Percentiles rank a stretch among this genome's conserved stretches.
Evolutionary conservation across 2,797 vertebrate genomes (phyloP).

Genomic region (Sebastiscus tertius): DNA sequence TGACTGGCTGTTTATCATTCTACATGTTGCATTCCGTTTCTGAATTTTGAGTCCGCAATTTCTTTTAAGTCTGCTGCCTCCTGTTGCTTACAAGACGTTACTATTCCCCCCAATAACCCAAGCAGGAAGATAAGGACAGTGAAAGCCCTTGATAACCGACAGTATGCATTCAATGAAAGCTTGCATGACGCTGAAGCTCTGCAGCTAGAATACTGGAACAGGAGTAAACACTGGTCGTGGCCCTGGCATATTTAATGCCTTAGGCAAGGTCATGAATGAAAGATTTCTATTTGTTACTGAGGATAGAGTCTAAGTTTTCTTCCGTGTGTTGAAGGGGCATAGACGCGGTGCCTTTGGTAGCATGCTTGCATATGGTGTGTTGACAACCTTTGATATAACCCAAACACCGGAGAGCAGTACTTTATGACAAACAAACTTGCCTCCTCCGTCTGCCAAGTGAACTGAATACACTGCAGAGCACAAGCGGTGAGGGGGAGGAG

Average conservation of each 20-base stretch:
- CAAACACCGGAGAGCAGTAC: background rate
- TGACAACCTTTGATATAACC: constrained; percentile 11
- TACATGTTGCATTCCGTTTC: background rate
- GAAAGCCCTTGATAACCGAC: constrained; percentile 5
- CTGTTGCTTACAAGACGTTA: constrained; percentile 1
- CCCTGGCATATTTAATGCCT: constrained; percentile 23
- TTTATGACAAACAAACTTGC: background rate
- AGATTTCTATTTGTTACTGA: constrained; percentile 19
- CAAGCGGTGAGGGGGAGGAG: background rate
- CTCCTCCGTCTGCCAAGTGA: background rate
- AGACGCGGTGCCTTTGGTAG: background rate
- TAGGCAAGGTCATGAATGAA: constrained; percentile 43
- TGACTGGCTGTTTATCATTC: background rate
- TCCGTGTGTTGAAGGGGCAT: constrained; percentile 18
- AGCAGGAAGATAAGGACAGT: background rate
- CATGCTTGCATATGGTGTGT: background rate
- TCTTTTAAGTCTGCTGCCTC: background rate
- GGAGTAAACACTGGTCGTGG: constrained; percentile 32
- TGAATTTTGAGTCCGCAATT: constrained; percentile 1
- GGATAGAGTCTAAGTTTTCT: constrained; percentile 1
- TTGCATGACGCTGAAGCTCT: background rate
- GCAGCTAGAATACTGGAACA: constrained; percentile 6
- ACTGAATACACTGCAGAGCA: background rate
- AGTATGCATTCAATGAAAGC: constrained; percentile 3
- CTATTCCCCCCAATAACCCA: background rate